These are phyloP conservation scores for Pocota personata DNA, from an alignment of 2,888 invertebrate species.

Conservation along the genomic window DNA sequence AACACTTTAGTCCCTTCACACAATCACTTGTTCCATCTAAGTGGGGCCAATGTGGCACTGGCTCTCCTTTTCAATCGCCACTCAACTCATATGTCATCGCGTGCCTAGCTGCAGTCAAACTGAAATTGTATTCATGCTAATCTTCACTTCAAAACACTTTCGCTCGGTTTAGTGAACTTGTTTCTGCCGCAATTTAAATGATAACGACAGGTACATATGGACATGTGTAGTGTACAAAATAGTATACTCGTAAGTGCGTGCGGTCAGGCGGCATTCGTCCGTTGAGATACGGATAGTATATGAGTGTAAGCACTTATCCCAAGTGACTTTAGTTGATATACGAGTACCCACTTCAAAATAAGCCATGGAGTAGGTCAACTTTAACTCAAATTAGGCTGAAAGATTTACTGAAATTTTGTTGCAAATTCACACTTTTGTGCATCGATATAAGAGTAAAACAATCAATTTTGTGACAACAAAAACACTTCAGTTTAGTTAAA, in stretches of 20 bases:
- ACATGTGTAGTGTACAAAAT: neutral
- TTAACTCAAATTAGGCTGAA: no score
- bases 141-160: slow-evolving; percentile 56
- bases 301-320: no score
- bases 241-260: neutral
- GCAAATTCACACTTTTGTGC: no score
- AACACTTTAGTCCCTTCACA: neutral
- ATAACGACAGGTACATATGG: slow-evolving; percentile 25
- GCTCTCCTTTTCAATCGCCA: slow-evolving; percentile 44
- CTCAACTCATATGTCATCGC: slow-evolving; percentile 48
- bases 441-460: no score
- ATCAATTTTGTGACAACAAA: no score
- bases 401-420: no score
- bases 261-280: neutral
- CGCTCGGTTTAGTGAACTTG: slow-evolving; percentile 31
- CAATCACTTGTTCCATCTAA: neutral
- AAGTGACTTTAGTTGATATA: no score
- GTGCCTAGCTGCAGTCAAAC: slow-evolving; percentile 43
- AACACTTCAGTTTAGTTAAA: no score
- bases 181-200: slow-evolving; percentile 40
- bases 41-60: neutral
- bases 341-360: no score
- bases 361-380: no score
- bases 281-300: no score
- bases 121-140: slow-evolving; percentile 46